Evolutionary conservation across 2,888 invertebrate genomes (phyloP), one percentile per base, ranked within the genome.

Genomic region (Hirtodrosophila duncani): DNA sequence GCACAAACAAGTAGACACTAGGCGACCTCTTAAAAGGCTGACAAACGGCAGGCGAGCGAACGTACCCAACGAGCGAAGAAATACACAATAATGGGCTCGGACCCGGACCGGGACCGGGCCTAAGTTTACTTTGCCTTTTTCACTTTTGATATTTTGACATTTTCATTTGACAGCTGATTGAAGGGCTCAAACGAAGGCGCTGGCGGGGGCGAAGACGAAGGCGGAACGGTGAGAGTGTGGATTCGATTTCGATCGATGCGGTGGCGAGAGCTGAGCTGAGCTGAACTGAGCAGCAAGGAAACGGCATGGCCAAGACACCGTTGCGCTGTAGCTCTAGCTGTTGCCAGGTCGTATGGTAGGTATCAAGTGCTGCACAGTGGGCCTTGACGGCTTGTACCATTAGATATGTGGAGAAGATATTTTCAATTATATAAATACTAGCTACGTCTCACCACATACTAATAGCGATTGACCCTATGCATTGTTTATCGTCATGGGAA

Each of bases 121-220:
- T 63, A 79, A 81, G 81, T 81, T 79, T 75, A 75, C 81, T 75
- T 75, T 75, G 81, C 81, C 75, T 75, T 75, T 75, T 79, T 81
- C 80, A 75, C 80, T 75, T 81, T 75, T 75, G 75, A 79, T 75
- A 75, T 75, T 75, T 81, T 75, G 75, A 75, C 75, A 81, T 75
- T 75, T 75, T 81, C 81, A 75, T 81, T 81, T 75, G 75, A 75
- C 75, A 75, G 81, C 80, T 75, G 75, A 81, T 81, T 81, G 81
- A 75, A 81, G 75, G 77, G 80, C 71, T 70, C 63, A 23, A 26
- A 36, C 44, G 39, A 4, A n/a, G 8, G 18, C 17, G 3, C 20
- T 8, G 33, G 9, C 7, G 10, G 18, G 18, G 20, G 20, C 20
- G 20, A 20, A 20, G 20, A 57, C 45, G 63, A 44, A 46, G 50